Conservation (phyloP, 2,113 vertebrate genomes). For the Triplophysa dalaica region DNA sequence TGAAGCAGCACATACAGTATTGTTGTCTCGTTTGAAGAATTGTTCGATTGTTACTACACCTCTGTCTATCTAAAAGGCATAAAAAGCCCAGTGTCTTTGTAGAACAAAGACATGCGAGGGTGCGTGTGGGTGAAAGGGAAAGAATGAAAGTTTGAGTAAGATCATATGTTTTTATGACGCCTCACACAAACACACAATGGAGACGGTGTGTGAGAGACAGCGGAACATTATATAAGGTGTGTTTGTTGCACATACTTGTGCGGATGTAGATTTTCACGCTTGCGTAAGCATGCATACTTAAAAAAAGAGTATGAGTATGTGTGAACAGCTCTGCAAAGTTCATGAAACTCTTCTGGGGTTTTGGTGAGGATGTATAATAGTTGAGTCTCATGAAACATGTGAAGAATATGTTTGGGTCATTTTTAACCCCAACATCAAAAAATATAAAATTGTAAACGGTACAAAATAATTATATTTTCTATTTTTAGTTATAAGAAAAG, state of each 20-base stretch:
- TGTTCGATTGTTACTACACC: background rate
- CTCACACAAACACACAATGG: conserved; percentile 24
- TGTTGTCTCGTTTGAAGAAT: background rate
- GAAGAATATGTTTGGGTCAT: too few relatives aligned
- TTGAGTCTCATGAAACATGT: background rate
- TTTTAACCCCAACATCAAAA: too few relatives aligned
- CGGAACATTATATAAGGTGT: background rate
- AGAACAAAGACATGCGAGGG: conserved; percentile 29
- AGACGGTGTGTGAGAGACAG: background rate
- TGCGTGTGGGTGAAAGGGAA: conserved; percentile 1
- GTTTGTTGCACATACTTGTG: background rate
- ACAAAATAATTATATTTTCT: too few relatives aligned
- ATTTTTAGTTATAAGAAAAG: too few relatives aligned
- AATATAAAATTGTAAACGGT: too few relatives aligned
- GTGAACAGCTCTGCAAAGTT: conserved; percentile 1
- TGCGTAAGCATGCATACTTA: conserved; percentile 11
- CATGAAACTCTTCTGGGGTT: background rate
- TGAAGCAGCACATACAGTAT: too few relatives aligned
- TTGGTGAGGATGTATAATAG: background rate
- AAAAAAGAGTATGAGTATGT: background rate
- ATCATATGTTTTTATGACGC: background rate
- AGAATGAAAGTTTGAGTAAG: conserved; percentile 35
- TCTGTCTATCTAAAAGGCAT: background rate
- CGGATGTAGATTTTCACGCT: background rate
- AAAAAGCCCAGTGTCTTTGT: conserved; percentile 1